Percentiles rank a stretch among this genome's conserved stretches.
Evolutionary conservation across 2,888 invertebrate genomes (phyloP).

Genomic region (Orthosia gracilis): DNA sequence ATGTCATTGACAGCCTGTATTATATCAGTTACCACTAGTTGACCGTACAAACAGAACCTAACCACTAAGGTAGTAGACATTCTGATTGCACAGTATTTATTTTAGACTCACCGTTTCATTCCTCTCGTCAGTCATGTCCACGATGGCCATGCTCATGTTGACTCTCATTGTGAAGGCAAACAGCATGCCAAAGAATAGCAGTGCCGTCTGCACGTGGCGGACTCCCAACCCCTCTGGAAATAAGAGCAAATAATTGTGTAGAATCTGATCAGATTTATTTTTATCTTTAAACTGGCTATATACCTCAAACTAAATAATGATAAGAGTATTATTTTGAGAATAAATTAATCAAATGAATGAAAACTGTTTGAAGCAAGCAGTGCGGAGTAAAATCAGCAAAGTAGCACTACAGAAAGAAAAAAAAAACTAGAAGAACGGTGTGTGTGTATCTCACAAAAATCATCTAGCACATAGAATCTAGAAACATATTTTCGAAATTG

Average conservation of each 20-base stretch:
- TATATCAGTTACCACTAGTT: too few relatives aligned
- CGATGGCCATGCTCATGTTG: constrained; percentile 93
- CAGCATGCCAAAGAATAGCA: constrained; percentile 90
- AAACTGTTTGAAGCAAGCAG: neutral
- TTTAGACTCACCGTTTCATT: constrained; percentile 67
- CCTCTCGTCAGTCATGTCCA: constrained; percentile 91
- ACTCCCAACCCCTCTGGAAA: constrained; percentile 84
- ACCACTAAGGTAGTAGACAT: too few relatives aligned
- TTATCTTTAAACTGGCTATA: too few relatives aligned
- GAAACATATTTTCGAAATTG: too few relatives aligned
- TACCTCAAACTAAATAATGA: too few relatives aligned
- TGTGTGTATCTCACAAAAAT: neutral
- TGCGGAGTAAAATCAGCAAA: neutral
- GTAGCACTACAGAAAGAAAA: neutral
- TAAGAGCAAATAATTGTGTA: neutral
- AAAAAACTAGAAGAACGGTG: neutral
- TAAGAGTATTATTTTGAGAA: too few relatives aligned
- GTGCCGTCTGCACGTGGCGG: constrained; percentile 90
- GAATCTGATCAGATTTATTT: neutral
- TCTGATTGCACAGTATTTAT: too few relatives aligned
- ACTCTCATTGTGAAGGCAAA: constrained; percentile 92
- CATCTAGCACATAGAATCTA: too few relatives aligned
- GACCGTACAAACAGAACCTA: too few relatives aligned
- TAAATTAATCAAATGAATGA: neutral
- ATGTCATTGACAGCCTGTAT: too few relatives aligned